These are phyloP conservation scores for Unio pictorum DNA, from an alignment of 2,888 invertebrate species.

Conservation along the genomic window DNA sequence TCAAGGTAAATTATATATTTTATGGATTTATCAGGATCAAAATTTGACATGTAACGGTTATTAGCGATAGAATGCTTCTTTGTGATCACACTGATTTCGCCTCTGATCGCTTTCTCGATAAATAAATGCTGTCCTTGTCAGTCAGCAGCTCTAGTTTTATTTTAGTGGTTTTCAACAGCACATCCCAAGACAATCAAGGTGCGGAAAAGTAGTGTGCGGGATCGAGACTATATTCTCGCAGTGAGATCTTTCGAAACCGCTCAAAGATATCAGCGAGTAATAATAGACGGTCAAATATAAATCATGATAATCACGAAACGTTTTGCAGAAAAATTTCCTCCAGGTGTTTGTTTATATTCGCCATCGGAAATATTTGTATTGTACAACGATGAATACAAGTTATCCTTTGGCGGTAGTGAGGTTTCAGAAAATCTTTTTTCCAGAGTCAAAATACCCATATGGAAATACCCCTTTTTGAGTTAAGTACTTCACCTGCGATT, in stretches of 20 bases:
- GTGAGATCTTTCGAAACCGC: conserved; percentile 50
- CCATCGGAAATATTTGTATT: conserved; percentile 8
- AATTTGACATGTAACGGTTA: conserved; percentile 45
- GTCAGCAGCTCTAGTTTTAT: conserved; percentile 48
- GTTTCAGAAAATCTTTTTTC: conserved; percentile 1
- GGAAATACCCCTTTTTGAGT: conserved; percentile 2
- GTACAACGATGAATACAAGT: neutral
- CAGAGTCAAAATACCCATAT: conserved; percentile 2
- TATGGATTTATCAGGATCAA: neutral
- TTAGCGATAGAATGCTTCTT: conserved; percentile 36
- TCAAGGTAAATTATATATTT: conserved; percentile 11
- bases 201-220: conserved; percentile 51
- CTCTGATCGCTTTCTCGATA: conserved; percentile 28
- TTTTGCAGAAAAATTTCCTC: neutral
- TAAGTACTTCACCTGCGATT: neutral
- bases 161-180: conserved; percentile 49
- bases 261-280: conserved; percentile 64
- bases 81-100: conserved; percentile 35
- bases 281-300: conserved; percentile 24
- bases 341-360: conserved; percentile 45
- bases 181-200: conserved; percentile 61
- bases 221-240: conserved; percentile 49
- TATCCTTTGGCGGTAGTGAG: neutral
- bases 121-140: conserved; percentile 50
- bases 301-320: conserved; percentile 3